Percentiles rank a stretch among this genome's conserved stretches.
These are phyloP conservation scores for Gallinago media DNA, from an alignment of 2,113 vertebrate genomes.

Conservation along the genomic window DNA sequence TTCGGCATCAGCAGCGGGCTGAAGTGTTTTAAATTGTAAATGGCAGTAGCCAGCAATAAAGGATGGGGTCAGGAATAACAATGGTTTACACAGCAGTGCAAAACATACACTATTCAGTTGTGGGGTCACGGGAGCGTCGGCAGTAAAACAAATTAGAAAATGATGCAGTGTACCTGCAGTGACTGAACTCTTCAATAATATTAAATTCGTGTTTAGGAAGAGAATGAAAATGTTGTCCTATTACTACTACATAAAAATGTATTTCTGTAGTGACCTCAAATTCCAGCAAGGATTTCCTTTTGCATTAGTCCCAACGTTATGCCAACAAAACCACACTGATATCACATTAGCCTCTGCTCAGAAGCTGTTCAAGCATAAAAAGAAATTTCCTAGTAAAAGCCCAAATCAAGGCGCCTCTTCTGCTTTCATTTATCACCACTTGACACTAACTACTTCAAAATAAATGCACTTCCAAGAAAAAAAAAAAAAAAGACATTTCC, in stretches of 20 bases:
- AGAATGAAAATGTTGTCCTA: neutral
- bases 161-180: neutral
- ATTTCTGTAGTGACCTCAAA: neutral
- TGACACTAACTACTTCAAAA: constrained; percentile 38
- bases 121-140: neutral
- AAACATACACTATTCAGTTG: neutral
- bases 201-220: neutral
- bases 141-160: neutral
- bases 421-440: constrained; percentile 48
- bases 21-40: neutral
- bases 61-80: neutral
- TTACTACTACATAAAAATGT: neutral
- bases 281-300: neutral
- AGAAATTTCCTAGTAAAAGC: neutral
- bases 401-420: neutral
- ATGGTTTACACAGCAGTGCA: neutral
- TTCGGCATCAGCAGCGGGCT: too few relatives aligned
- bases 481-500: neutral
- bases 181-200: neutral
- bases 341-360: accelerated
- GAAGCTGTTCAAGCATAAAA: neutral
- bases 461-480: constrained; percentile 33
- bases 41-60: neutral
- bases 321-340: neutral
- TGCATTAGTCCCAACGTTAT: neutral